Percentiles rank a stretch among this genome's conserved stretches.
phyloP scores from a whole-genome alignment of 2,888 invertebrate species.

The Coremacera marginata region DNA sequence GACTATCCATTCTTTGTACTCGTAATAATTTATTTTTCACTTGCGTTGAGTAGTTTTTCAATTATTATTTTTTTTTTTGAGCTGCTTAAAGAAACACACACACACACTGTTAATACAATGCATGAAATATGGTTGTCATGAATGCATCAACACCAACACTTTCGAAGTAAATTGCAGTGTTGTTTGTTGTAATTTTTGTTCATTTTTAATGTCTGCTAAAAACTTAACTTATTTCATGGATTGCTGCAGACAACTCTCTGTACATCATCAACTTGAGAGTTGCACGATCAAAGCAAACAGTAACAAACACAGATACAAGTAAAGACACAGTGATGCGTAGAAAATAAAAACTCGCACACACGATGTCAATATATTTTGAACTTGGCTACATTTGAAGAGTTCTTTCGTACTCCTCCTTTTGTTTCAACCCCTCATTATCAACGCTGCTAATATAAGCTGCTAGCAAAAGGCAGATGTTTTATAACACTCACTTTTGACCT shows the following conservation, averaged over 20 bases:
- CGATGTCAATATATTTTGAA: not conserved
- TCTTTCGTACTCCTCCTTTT: not conserved
- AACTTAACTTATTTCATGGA: too few species aligned
- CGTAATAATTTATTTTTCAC: conserved; percentile 17
- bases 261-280: not conserved
- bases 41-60: conserved; percentile 26
- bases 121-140: conserved; percentile 31
- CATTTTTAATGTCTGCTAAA: too few species aligned
- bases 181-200: not conserved
- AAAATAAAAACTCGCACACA: not conserved
- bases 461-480: conserved; percentile 11
- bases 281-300: not conserved
- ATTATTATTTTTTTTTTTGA: not conserved
- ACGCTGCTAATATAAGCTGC: not conserved
- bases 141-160: conserved; percentile 33
- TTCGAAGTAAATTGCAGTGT: conserved; percentile 11
- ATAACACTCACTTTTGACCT: conserved; percentile 19
- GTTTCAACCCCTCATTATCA: too few species aligned
- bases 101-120: not conserved
- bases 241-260: too few species aligned
- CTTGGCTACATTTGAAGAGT: conserved; percentile 3
- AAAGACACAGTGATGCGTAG: too few species aligned
- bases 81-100: too few species aligned
- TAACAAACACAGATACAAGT: not conserved
- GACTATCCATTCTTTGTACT: not conserved